Percentiles rank a stretch among this genome's conserved stretches.
These are phyloP conservation scores for Temnopleurus reevesii DNA, from an alignment of 53 echinoderm and acorn worm genomes.

Conservation along the genomic window DNA sequence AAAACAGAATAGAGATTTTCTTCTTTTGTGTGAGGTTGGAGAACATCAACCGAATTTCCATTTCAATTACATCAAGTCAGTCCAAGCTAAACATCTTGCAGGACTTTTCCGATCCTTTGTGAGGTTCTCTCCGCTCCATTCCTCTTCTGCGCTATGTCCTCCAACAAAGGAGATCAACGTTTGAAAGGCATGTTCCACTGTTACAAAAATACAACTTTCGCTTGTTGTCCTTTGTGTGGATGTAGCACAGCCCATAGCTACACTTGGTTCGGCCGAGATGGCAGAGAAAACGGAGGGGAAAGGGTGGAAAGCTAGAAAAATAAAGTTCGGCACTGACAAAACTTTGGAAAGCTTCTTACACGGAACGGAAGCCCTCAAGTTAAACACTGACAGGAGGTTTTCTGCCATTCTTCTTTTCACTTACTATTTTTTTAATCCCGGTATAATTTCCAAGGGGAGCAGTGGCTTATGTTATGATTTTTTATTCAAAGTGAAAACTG, in stretches of 20 bases:
- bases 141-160: background rate
- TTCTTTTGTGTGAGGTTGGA: background rate
- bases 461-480: conserved; percentile 28
- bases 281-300: background rate
- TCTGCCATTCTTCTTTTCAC: background rate
- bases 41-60: conserved; percentile 43
- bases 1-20: conserved; percentile 12
- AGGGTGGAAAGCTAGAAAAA: conserved; percentile 37
- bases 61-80: conserved; percentile 58
- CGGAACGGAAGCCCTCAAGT: conserved; percentile 41
- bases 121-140: background rate
- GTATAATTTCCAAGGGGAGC: conserved; percentile 4
- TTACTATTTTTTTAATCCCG: background rate
- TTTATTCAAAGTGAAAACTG: conserved; percentile 25
- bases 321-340: conserved; percentile 46
- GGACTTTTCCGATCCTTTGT: conserved; percentile 53
- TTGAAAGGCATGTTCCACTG: conserved; percentile 57
- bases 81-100: conserved; percentile 41
- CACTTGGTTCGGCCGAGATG: background rate
- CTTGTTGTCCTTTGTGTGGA: conserved; percentile 42
- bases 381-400: conserved; percentile 45
- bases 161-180: conserved; percentile 51
- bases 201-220: conserved; percentile 62
- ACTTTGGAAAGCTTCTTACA: conserved; percentile 52
- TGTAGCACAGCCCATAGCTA: conserved; percentile 41